These are phyloP conservation scores for Nomada ferruginata DNA, from an alignment of 2,888 invertebrate species.

Conservation along the genomic window DNA sequence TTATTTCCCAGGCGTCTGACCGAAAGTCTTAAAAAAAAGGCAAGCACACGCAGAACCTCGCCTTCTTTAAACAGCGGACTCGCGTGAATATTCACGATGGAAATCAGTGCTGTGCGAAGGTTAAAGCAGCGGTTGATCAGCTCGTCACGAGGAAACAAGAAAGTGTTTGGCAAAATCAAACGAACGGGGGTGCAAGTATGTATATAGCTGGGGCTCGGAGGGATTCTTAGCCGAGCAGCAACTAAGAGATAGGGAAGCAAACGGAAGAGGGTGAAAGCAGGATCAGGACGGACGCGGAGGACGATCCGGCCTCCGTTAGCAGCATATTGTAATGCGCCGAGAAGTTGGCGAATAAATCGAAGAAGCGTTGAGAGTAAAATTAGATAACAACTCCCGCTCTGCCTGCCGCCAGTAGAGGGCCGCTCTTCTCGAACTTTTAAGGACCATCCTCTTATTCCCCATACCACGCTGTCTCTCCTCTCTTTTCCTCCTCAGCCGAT, in stretches of 20 bases:
- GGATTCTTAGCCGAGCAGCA: conserved; percentile 42
- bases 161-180: conserved; percentile 52
- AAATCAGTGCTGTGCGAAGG: conserved; percentile 21
- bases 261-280: conserved; percentile 52
- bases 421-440: conserved; percentile 81
- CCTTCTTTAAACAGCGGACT: not conserved
- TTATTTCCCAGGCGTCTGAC: too few species aligned
- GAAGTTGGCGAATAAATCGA: conserved; percentile 84
- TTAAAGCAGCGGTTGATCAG: conserved; percentile 48
- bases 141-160: conserved; percentile 21
- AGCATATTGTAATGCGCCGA: conserved; percentile 84
- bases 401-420: conserved; percentile 74
- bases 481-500: conserved; percentile 25
- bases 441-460: conserved; percentile 79
- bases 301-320: conserved; percentile 78
- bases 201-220: conserved; percentile 15
- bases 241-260: conserved; percentile 50
- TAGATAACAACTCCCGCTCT: conserved; percentile 83
- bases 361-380: conserved; percentile 85
- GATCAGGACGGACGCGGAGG: conserved; percentile 57
- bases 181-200: conserved; percentile 28
- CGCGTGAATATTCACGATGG: not conserved
- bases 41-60: too few species aligned
- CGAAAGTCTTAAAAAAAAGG: too few species aligned
- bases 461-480: conserved; percentile 59